Percentiles rank a stretch among this genome's conserved stretches.
Evolutionary conservation across 2,113 vertebrate genomes (phyloP).

Genomic region (Hemiscyllium ocellatum): DNA sequence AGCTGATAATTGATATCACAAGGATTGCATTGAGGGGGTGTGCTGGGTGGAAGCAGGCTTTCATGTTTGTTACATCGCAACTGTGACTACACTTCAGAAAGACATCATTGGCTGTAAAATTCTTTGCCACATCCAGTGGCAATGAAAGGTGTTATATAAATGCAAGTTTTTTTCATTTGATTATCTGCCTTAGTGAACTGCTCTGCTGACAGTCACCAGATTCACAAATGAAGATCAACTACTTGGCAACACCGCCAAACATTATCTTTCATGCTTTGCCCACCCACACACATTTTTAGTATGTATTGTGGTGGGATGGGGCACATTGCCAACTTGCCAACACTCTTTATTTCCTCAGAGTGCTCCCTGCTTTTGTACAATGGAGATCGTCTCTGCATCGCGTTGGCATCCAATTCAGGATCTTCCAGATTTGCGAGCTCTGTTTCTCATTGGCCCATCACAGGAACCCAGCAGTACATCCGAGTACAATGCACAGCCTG

Average conservation of each 20-base stretch:
- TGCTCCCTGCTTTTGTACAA: background rate
- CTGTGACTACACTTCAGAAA: background rate
- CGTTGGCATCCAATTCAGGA: background rate
- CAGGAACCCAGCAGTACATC: background rate
- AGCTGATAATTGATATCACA: background rate
- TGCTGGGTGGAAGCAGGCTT: background rate
- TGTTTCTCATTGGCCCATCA: background rate
- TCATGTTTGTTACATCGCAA: background rate
- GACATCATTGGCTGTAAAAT: background rate
- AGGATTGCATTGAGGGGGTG: background rate
- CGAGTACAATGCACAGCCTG: background rate
- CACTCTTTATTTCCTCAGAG: background rate
- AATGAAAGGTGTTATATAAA: background rate
- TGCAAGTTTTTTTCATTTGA: background rate
- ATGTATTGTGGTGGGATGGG: background rate
- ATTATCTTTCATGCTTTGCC: background rate
- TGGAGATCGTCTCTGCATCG: background rate
- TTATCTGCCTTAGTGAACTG: background rate
- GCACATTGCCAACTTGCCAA: background rate
- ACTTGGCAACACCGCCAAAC: background rate
- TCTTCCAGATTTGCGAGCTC: background rate
- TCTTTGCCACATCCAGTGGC: background rate
- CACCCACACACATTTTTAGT: background rate
- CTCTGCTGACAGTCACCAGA: background rate
- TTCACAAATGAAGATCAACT: background rate